Percentiles rank a stretch among this genome's conserved stretches.
Evolutionary conservation across 2,113 vertebrate species (phyloP).

Genomic region (Xyrauchen texanus): DNA sequence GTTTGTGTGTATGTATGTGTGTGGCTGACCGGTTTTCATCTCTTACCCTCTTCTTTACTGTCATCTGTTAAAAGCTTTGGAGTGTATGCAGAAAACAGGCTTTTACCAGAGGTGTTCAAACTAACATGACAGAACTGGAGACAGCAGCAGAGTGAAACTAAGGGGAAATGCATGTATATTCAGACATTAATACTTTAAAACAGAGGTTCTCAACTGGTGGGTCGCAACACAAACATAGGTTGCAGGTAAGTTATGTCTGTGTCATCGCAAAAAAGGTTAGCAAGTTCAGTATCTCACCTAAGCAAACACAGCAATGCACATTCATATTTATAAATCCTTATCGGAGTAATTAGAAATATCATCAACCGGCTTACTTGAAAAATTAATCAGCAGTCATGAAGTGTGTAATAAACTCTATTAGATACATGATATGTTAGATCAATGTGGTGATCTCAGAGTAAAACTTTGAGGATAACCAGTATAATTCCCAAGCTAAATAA

Average conservation of each 20-base stretch:
- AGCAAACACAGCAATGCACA: too few species aligned
- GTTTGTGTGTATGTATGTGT: conserved; percentile 7
- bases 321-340: too few species aligned
- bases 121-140: conserved; percentile 52
- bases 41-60: conserved; percentile 52
- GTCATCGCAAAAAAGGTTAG: too few species aligned
- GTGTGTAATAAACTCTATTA: neutral
- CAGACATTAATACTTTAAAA: too few species aligned
- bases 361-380: too few species aligned
- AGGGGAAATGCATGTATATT: conserved; percentile 17
- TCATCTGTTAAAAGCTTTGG: conserved; percentile 65
- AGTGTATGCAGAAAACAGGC: conserved; percentile 58
- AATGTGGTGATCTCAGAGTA: neutral
- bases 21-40: conserved; percentile 28
- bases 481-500: conserved; percentile 14
- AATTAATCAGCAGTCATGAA: neutral
- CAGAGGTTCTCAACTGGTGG: too few species aligned
- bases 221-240: too few species aligned
- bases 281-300: too few species aligned
- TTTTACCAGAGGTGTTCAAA: conserved; percentile 69
- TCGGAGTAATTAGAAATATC: too few species aligned
- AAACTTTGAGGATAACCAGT: neutral
- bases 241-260: too few species aligned
- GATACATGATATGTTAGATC: neutral
- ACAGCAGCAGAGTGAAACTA: conserved; percentile 40